Conservation (phyloP, 2,888 invertebrate species). For the Oeneis ivallda region DNA sequence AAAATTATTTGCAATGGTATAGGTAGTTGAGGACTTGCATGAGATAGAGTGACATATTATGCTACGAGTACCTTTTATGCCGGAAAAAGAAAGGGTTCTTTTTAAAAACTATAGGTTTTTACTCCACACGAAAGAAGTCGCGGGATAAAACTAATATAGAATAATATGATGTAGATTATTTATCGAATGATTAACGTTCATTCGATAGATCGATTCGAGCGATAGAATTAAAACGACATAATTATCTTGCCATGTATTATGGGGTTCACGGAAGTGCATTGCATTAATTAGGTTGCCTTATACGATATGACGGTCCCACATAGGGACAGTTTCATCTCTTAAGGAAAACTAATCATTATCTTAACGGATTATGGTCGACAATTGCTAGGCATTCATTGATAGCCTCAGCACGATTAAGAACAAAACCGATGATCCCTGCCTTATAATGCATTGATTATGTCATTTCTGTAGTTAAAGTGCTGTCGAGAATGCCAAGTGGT, state of each 20-base stretch:
- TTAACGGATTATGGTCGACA: background rate
- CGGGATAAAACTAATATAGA: too few species aligned
- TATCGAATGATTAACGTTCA: conserved; percentile 1
- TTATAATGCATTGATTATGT: conserved; percentile 5
- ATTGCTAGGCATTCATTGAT: background rate
- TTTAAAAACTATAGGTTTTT: too few species aligned
- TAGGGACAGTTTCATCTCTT: background rate
- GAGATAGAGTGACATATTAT: too few species aligned
- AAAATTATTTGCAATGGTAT: too few species aligned
- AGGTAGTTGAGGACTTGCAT: too few species aligned
- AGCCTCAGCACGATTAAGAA: background rate
- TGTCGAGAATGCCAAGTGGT: background rate
- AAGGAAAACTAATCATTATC: background rate
- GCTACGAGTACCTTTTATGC: too few species aligned
- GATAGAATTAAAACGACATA: conserved; percentile 8
- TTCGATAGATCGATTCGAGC: background rate
- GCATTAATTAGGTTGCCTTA: conserved; percentile 61
- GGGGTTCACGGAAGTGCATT: conserved; percentile 55
- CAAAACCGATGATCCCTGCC: background rate
- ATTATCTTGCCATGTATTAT: conserved; percentile 18
- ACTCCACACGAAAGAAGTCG: too few species aligned
- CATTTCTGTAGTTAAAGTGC: conserved; percentile 1
- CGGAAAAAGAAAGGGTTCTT: too few species aligned
- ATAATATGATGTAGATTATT: background rate
- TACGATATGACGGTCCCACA: conserved; percentile 20